These are phyloP conservation scores for Caranx melampygus DNA, from an alignment of 2,113 vertebrate genomes.

Conservation along the genomic window DNA sequence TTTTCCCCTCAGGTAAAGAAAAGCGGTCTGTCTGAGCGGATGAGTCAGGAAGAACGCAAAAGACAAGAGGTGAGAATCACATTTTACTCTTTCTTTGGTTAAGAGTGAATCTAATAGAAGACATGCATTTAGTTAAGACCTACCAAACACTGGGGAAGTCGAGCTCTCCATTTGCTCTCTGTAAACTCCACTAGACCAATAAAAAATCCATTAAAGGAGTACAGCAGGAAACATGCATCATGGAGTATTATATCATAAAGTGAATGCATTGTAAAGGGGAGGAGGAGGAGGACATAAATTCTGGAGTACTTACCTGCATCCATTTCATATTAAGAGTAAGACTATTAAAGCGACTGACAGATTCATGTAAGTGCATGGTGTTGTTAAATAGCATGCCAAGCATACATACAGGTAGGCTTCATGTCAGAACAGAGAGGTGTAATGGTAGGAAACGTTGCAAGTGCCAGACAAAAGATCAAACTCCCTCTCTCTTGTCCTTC, in stretches of 20 bases:
- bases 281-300: not conserved
- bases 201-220: constrained; percentile 30
- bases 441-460: not conserved
- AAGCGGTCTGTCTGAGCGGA: constrained; percentile 85
- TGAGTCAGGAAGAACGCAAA: constrained; percentile 93
- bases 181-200: constrained; percentile 14
- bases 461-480: not conserved
- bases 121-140: not conserved
- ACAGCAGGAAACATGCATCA: not conserved
- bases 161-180: constrained; percentile 12
- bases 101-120: not conserved
- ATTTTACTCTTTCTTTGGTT: not conserved
- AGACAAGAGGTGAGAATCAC: constrained; percentile 90
- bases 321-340: not conserved
- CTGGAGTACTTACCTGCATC: not conserved
- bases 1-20: constrained; percentile 88
- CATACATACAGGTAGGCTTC: constrained; percentile 20
- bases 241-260: not conserved
- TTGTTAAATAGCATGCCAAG: constrained; percentile 29
- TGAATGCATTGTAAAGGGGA: not conserved
- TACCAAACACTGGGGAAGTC: not conserved
- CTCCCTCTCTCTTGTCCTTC: not conserved
- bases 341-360: not conserved
- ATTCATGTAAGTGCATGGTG: not conserved
- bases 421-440: not conserved